Evolutionary conservation across 2,113 vertebrate species (phyloP), one percentile per base, ranked within the genome.

Genomic region (Delphinapterus leucas): DNA sequence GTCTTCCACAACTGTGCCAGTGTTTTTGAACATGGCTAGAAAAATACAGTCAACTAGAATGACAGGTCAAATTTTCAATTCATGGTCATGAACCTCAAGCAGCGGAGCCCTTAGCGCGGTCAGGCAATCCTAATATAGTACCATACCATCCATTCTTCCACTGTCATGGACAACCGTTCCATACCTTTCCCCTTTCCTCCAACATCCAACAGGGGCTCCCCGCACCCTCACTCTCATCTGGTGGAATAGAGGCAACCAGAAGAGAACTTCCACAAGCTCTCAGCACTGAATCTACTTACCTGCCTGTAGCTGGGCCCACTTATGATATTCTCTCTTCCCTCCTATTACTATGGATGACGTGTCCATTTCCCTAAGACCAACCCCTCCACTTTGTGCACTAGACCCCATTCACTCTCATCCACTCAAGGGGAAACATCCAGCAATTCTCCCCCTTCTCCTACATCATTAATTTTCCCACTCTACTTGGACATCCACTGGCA

Each of bases 331-430:
- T 31, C 18, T 70, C 38, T 88, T 28, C 47, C 60, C 47, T 90
- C 65, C 49, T 9, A n/a, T 49, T 0, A 33, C 58, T 36, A 14
- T 1, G 15, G 53, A 55, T 10, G 2, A 17, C 3, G 0, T 7
- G 11, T 67, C 70, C 60, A 21, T 23, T 60, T 63, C 41, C 49
- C 41, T 33, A 44, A 33, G 47, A 49, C 76, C 76, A 74, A 21
- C 4, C 47, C 31, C 31, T 38, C 58, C 33, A 28, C 33, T 81
- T 28, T 41, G 21, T 38, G 17, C 65, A 63, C 36, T 6, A 70
- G 38, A 58, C 28, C 33, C 38, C 79, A 55, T 5, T 14, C 25
- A 65, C 55, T 91, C 25, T 68, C 38, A 61, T 8, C 26, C 44
- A 81, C 7, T 63, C 60, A 28, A 58, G 28, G 47, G 15, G 41